Base-by-base conservation (phyloP, 2,797 vertebrate species). In the Spondyliosoma cantharus region DNA sequence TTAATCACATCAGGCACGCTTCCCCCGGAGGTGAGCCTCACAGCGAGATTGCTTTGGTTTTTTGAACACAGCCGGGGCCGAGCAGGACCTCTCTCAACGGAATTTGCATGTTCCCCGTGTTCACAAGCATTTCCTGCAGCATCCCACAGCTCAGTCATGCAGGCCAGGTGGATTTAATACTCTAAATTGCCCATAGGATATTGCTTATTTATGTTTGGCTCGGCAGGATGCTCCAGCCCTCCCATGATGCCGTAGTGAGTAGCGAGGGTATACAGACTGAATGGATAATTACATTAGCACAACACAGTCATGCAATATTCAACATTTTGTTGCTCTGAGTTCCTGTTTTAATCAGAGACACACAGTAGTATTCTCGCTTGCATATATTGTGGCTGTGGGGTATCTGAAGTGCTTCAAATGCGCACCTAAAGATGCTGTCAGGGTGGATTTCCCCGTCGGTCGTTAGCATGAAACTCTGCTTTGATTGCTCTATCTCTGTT, bases 181-280 rank as follows among this genome's bases (percentile, higher is more conserved):
- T 78, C 69, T 64, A 84, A 84, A 84, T 71, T 81, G 76, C 82
- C 80, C 66, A 64, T 16, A 83, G 75, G 78, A 76, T 27, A 74
- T 60, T 83, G 64, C 79, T 82, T 67, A 79, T 82, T 85, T 74
- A 80, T 81, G 83, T 78, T 74, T 60, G 4, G n/a, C 66, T 84
- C 76, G 27, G 62, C 50, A 45, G 72, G 61, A 83, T 46, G 48
- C 43, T 71, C 19, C 1, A 69, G 32, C 49, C 60, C 71, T 20
- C 61, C 57, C 9, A 20, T 17, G 7, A 80, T 72, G 58, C 54
- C 49, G 54, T 53, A 63, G 73, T 37, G 37, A 74, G 46, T 48
- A 73, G 43, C 22, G 9, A 58, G 49, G 25, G 19, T 59, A 42
- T 60, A 49, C 56, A 61, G 80, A 85, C 79, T 43, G 48, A 22